Base-by-base conservation (phyloP, 2,113 vertebrate species). In the Carettochelys insculpta region DNA sequence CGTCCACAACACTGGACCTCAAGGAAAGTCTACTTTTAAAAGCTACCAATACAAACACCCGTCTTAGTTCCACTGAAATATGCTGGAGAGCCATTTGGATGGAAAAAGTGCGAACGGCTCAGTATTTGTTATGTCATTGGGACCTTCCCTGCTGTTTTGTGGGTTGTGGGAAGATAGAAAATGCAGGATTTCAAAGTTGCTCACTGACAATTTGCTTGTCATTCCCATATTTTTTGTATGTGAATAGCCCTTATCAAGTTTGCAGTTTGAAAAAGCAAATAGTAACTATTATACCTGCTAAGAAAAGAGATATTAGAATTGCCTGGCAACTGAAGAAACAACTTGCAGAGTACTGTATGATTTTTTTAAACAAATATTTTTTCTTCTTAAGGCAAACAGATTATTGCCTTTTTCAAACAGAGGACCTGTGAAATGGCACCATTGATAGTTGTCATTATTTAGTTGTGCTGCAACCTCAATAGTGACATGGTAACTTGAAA, bases 391-490 rank as follows among this genome's bases (percentile, higher is more conserved):
- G 19, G 43, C 8, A 56, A 87, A 34, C 78, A 56, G 13, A 2
- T 1, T 45, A 53, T 71, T 83, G 84, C 38, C 14, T 83, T 87
- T 75, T 65, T 86, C 14, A 58, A 86, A 87, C 50, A 50, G 11
- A 52, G 2, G 31, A 4, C 31, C 52, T 16, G 16, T 41, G 54
- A 76, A 88, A 76, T 48, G 47, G 50, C 11, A 31, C 5, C 31
- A 61, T 38, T 85, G 75, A 75, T 73, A 5, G 9, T 14, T 77
- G 50, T 77, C 34, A 90, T 82, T 90, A 88, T 43, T 85, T 5
- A 34, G 29, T 31, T 87, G 12, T 77, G 45, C n/a, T 77, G 83
- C 34, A 61, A 48, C 51, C 82, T 34, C 90, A 87, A 85, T 83
- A 54, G 58, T 56, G 29, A 61, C 77, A 38, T 38, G 73, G 13